Conservation (phyloP, 2,888 invertebrate genomes). For the Endomychus coccineus region DNA sequence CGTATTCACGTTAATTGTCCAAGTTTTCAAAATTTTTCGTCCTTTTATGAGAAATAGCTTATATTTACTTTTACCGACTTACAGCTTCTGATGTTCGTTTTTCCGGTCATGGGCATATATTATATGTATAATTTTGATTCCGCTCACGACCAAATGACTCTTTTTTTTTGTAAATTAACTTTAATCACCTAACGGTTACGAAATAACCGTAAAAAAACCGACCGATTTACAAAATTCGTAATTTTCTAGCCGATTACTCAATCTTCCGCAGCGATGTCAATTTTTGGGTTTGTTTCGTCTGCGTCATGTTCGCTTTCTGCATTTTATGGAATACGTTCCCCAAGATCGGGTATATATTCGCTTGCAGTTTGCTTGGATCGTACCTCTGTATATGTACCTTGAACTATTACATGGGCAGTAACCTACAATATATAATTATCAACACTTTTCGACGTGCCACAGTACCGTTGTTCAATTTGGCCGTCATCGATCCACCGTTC, state of each 20-base stretch:
- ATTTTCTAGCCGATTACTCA: conserved; percentile 10
- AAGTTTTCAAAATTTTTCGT: no score
- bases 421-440: conserved; percentile 60
- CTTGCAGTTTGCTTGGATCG: conserved; percentile 57
- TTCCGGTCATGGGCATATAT: no score
- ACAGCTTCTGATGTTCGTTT: no score
- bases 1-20: no score
- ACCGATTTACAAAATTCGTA: no score
- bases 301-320: conserved; percentile 25
- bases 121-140: no score
- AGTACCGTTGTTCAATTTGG: conserved; percentile 51
- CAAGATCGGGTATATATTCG: conserved; percentile 53
- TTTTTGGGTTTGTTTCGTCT: conserved; percentile 57
- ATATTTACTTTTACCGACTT: no score
- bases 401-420: conserved; percentile 58
- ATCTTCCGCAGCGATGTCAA: conserved; percentile 49
- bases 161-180: no score
- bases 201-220: no score
- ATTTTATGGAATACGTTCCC: conserved; percentile 44
- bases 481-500: conserved; percentile 54
- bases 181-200: no score
- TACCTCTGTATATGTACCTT: conserved; percentile 55
- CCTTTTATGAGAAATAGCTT: no score
- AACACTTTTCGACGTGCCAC: conserved; percentile 59
- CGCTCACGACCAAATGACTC: no score